phyloP scores from a whole-genome alignment of 2,888 invertebrate genomes.

The Platycnemis pennipes region DNA sequence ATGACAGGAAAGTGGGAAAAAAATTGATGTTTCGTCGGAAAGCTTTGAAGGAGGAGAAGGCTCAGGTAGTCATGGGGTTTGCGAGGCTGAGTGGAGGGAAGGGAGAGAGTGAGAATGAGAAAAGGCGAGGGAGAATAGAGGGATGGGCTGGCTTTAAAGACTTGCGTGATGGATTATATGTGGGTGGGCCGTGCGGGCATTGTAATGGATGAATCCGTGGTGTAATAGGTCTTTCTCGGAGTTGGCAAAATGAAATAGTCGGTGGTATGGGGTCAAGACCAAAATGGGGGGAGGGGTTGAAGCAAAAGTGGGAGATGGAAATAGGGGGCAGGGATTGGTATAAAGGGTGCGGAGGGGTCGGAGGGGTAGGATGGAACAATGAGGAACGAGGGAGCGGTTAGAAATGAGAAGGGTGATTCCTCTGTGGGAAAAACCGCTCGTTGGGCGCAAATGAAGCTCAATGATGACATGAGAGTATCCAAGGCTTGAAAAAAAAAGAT shows the following conservation, averaged over 20 bases:
- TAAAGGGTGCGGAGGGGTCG: neutral
- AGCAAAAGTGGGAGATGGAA: neutral
- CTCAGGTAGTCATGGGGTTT: neutral
- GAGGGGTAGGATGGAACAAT: neutral
- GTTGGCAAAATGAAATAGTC: conserved; percentile 53
- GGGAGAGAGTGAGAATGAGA: neutral
- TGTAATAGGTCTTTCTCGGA: conserved; percentile 61
- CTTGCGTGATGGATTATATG: conserved; percentile 62
- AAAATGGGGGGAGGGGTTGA: neutral
- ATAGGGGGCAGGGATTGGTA: neutral
- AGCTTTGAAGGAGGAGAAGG: neutral
- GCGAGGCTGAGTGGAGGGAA: neutral
- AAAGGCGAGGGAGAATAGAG: neutral
- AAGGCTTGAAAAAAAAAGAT: neutral
- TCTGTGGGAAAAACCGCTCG: conserved; percentile 11
- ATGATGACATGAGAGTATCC: neutral
- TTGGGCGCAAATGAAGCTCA: neutral
- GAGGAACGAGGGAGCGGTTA: neutral
- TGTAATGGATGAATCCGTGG: conserved; percentile 64
- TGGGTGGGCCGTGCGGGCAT: conserved; percentile 49
- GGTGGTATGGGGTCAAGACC: neutral
- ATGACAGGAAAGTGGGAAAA: conserved; percentile 50
- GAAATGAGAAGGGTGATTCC: conserved; percentile 40
- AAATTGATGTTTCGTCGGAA: conserved; percentile 43
- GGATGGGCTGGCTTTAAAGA: conserved; percentile 52